Conservation (phyloP, 2,797 vertebrate species). For the Pseudochromis fuscus region DNA sequence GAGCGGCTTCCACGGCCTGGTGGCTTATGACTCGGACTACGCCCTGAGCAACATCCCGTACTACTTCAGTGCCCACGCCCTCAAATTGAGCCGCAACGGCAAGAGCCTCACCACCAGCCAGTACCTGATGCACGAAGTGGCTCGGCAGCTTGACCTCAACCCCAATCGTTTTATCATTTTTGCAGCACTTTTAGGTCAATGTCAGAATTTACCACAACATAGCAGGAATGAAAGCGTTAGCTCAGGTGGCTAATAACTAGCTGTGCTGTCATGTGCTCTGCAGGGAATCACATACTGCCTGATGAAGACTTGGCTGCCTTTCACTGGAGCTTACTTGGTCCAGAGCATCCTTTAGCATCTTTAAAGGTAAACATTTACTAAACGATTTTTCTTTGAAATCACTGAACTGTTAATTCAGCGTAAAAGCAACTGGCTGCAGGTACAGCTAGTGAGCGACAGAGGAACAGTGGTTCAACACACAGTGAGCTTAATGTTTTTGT, state of each 20-base stretch:
- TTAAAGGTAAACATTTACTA: constrained; percentile 90
- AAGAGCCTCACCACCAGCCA: constrained; percentile 98
- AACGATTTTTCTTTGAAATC: background rate
- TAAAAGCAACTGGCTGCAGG: background rate
- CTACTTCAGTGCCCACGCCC: constrained; percentile 96
- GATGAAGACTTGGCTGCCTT: constrained; percentile 99
- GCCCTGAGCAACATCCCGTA: constrained; percentile 95
- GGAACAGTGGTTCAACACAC: too few species aligned
- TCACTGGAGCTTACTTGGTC: constrained; percentile 98
- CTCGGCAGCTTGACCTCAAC: constrained; percentile 95
- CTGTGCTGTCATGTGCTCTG: background rate
- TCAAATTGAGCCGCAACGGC: constrained; percentile 97
- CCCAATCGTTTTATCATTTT: constrained; percentile 95
- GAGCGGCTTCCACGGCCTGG: constrained; percentile 94
- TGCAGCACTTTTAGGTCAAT: constrained; percentile 94
- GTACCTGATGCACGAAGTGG: constrained; percentile 97
- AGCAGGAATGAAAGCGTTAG: rapidly evolving
- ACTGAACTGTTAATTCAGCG: background rate
- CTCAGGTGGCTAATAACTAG: background rate
- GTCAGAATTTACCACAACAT: background rate
- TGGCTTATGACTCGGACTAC: constrained; percentile 96
- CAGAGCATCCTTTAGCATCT: constrained; percentile 96
- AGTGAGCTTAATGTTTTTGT: background rate
- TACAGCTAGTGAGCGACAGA: too few species aligned
- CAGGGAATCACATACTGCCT: constrained; percentile 98